Conservation (phyloP, 2,888 invertebrate species). For the Corythucha ciliata region DNA sequence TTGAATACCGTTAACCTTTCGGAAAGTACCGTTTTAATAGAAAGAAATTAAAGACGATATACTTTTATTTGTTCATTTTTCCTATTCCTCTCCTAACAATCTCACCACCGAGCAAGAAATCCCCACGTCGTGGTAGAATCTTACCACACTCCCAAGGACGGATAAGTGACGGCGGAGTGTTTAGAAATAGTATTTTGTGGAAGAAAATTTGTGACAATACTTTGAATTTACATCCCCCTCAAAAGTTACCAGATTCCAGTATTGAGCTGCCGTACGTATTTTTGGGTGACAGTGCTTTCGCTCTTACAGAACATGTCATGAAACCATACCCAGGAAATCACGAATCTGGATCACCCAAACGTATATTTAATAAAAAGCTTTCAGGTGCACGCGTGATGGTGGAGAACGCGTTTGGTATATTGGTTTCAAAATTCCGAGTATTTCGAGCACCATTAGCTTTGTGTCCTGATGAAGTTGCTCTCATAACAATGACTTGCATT, state of each 20-base stretch:
- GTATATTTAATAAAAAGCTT: conserved; percentile 30
- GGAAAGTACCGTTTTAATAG: too few species aligned
- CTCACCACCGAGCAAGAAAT: too few species aligned
- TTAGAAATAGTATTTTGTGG: conserved; percentile 25
- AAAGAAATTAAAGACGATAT: too few species aligned
- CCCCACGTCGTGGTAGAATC: too few species aligned
- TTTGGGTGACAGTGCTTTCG: conserved; percentile 26
- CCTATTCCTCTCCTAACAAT: too few species aligned
- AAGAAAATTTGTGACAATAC: conserved; percentile 23
- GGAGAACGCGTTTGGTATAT: conserved; percentile 33
- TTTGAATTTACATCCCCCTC: conserved; percentile 24
- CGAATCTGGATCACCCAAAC: conserved; percentile 25
- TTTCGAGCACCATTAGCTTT: conserved; percentile 27
- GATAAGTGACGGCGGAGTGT: conserved; percentile 34
- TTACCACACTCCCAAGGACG: conserved; percentile 37
- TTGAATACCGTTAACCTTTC: too few species aligned
- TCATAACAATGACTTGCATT: conserved; percentile 26
- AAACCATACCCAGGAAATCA: conserved; percentile 32
- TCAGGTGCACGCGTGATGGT: conserved; percentile 29
- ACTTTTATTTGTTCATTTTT: too few species aligned
- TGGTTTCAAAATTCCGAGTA: conserved; percentile 22
- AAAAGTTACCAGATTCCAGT: conserved; percentile 26
- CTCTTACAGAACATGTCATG: conserved; percentile 24
- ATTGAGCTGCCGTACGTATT: conserved; percentile 30
- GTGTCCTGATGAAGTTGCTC: conserved; percentile 14